Evolutionary conservation across 2,113 vertebrate genomes (phyloP).

Genomic region (Apteryx owenii): DNA sequence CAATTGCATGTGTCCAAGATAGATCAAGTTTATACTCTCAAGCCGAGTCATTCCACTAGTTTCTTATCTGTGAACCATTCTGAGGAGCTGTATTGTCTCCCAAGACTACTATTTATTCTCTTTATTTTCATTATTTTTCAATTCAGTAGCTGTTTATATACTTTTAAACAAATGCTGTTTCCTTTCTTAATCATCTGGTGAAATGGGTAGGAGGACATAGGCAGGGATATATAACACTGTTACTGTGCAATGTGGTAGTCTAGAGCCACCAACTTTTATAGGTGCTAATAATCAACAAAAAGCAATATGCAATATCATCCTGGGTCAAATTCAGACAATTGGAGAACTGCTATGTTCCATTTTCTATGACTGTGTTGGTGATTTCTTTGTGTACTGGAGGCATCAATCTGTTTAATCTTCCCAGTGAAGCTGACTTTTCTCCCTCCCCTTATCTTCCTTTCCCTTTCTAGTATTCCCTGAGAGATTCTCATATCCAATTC

Average conservation of each 20-base stretch:
- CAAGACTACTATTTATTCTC: not conserved
- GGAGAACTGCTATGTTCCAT: not conserved
- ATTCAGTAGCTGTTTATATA: not conserved
- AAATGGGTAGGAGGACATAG: not conserved
- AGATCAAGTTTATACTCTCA: not conserved
- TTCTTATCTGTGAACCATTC: not conserved
- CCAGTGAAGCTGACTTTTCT: not conserved
- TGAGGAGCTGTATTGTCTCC: fast-evolving
- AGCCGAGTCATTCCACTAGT: not conserved
- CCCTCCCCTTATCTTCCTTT: not conserved
- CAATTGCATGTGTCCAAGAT: not conserved
- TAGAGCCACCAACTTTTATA: not conserved
- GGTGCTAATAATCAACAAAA: not conserved
- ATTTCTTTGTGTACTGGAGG: not conserved
- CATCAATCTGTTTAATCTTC: not conserved
- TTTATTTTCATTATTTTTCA: not conserved
- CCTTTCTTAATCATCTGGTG: not conserved
- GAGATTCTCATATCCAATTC: not conserved
- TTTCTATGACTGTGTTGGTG: not conserved
- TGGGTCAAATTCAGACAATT: not conserved
- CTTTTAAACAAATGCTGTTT: not conserved
- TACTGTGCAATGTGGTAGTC: not conserved
- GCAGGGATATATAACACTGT: not conserved
- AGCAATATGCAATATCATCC: fast-evolving
- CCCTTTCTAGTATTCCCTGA: fast-evolving